Evolutionary conservation across 1,140 invertebrate species (phyloP), one percentile per base, ranked within the genome.

Genomic region (Trachelipus rathkii): DNA sequence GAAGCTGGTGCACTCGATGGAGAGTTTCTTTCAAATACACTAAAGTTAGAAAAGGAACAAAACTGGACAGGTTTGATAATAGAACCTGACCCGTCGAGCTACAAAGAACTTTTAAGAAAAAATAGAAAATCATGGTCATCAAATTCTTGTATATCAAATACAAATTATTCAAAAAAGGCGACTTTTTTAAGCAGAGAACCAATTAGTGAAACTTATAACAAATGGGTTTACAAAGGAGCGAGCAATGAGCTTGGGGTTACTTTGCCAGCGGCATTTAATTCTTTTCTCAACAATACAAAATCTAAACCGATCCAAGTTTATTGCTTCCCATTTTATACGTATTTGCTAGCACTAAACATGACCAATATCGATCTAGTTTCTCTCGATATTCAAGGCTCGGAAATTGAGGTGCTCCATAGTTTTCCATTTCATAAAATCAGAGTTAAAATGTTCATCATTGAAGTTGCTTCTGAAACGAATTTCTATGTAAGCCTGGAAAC

Each of bases 121-220:
- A 73, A 76, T 11, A 7, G 77, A 45, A 76, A 77, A 19, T 33
- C 75, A 15, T 78, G 67, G 50, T 60, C 50, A 10, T 33, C 74
- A 43, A 81, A 82, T 68, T 68, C 77, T 9, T 82, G 81, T 66
- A 10, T 82, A n/a, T 92, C 91, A 81, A 89, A 90, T 19, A n/a
- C 21, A n/a, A 9, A 19, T 19, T 90, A 91, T 84, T 91, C 91
- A 33, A 89, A 91, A 86, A 90, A 92, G 87, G 90, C 90, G 81
- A 85, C 79, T 76, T 50, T 73, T 44, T 19, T 53, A 76, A 13
- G 33, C 33, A 10, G 24, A 86, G 85, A 19, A 43, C 11, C 71
- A 83, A 86, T 73, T 85, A 86, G 21, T 84, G 24, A 60, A 60
- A 33, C 33, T 33, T 33, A 1, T 60, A 60, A 60, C 19, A 15